phyloP scores from a whole-genome alignment of 2,797 vertebrate genomes.

The Lutjanus campechanus region DNA sequence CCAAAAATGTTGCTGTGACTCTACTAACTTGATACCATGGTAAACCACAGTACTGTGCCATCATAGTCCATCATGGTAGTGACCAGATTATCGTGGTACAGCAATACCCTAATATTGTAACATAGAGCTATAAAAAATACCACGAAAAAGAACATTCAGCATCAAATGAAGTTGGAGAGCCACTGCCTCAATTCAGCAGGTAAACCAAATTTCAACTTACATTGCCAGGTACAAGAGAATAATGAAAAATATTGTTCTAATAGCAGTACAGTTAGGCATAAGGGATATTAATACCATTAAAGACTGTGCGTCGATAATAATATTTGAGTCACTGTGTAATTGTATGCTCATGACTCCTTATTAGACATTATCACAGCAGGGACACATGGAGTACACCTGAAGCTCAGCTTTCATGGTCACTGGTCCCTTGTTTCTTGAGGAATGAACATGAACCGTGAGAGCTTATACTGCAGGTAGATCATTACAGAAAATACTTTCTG shows the following conservation, averaged over 20 bases:
- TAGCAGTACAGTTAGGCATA: neutral
- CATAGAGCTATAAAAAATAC: too few relatives aligned
- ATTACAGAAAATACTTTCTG: neutral
- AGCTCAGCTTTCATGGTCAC: neutral
- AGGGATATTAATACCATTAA: neutral
- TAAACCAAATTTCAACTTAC: too few relatives aligned
- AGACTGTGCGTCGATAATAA: neutral
- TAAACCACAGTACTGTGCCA: too few relatives aligned
- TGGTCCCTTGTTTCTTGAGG: neutral
- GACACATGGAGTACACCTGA: neutral
- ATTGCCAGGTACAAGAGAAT: neutral
- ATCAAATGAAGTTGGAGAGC: too few relatives aligned
- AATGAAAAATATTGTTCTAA: neutral
- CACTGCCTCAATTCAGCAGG: too few relatives aligned
- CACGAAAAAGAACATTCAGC: too few relatives aligned
- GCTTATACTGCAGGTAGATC: slow-evolving; percentile 2
- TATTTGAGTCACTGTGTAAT: neutral
- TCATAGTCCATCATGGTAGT: too few relatives aligned
- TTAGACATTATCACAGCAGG: neutral
- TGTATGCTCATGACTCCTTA: neutral
- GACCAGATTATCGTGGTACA: neutral
- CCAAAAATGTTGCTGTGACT: too few relatives aligned
- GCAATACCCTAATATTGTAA: neutral
- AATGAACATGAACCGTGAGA: neutral
- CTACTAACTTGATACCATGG: too few relatives aligned